Evolutionary conservation across 2,888 invertebrate species (phyloP).

Genomic region (Gasteruption jaculator): DNA sequence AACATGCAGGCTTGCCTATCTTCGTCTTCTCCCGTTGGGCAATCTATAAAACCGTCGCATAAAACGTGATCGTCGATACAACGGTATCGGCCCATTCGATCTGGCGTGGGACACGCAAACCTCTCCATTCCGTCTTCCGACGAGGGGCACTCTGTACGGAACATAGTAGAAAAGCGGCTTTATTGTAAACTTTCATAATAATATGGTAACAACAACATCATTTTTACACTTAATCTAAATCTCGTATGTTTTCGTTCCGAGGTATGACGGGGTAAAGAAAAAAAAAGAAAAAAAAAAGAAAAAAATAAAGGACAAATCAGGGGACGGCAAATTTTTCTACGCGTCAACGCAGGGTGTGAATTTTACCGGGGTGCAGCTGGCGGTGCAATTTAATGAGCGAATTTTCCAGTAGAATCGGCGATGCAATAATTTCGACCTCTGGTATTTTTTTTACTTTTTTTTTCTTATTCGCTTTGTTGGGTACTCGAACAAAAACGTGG

Average conservation of each 20-base stretch:
- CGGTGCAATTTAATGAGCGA: too few species aligned
- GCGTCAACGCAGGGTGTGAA: too few species aligned
- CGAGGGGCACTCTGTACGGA: constrained; percentile 80
- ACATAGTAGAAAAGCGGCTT: too few species aligned
- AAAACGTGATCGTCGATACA: constrained; percentile 94
- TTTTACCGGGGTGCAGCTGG: too few species aligned
- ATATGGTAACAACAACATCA: constrained; percentile 4
- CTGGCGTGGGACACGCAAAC: constrained; percentile 90
- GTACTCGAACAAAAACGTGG: too few species aligned
- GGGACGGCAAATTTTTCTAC: too few species aligned
- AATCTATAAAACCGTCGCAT: constrained; percentile 93
- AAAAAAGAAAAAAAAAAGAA: too few species aligned
- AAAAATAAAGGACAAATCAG: too few species aligned
- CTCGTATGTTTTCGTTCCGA: not conserved
- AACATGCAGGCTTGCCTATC: constrained; percentile 93
- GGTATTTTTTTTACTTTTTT: too few species aligned
- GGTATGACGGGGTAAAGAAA: not conserved
- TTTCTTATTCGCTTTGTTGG: too few species aligned
- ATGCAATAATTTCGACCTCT: too few species aligned
- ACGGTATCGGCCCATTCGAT: constrained; percentile 85
- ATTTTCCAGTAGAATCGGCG: too few species aligned
- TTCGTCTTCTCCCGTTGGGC: constrained; percentile 89
- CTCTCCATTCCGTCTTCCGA: constrained; percentile 92
- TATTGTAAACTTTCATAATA: constrained; percentile 6
- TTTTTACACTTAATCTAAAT: constrained; percentile 6